These are phyloP conservation scores for Chrysomallon squamiferum DNA, from an alignment of 1,140 invertebrate species.

Conservation along the genomic window DNA sequence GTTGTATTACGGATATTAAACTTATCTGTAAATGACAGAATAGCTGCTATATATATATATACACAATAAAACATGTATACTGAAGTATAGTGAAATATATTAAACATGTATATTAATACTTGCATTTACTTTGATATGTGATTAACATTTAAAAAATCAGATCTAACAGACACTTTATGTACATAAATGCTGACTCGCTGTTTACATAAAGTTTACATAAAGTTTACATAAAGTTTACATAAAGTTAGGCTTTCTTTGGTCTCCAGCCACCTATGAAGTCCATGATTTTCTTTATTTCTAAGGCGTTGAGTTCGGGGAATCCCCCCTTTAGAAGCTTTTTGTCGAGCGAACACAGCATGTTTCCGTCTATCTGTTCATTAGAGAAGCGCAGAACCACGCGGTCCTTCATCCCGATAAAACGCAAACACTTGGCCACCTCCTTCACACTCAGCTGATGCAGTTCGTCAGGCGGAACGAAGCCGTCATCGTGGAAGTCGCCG, in stretches of 20 bases:
- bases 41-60: too few relatives aligned
- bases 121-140: too few relatives aligned
- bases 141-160: too few relatives aligned
- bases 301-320: conserved; percentile 56
- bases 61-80: too few relatives aligned
- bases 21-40: too few relatives aligned
- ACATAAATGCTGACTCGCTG: too few relatives aligned
- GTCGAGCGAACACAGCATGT: conserved; percentile 50
- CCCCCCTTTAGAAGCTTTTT: conserved; percentile 55
- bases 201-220: too few relatives aligned
- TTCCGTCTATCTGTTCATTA: conserved; percentile 59
- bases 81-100: too few relatives aligned
- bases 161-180: too few relatives aligned
- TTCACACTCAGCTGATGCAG: conserved; percentile 43
- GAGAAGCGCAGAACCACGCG: conserved; percentile 51
- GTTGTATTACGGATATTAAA: too few relatives aligned
- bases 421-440: conserved; percentile 52
- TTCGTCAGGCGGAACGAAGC: conserved; percentile 50
- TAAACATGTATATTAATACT: too few relatives aligned
- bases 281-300: conserved; percentile 59
- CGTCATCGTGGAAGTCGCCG: conserved; percentile 29
- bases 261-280: conserved; percentile 59
- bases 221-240: too few relatives aligned
- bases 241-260: conserved; percentile 45
- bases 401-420: conserved; percentile 60